Evolutionary conservation across 2,888 invertebrate species (phyloP).

Genomic region (Ectemnius cavifrons): DNA sequence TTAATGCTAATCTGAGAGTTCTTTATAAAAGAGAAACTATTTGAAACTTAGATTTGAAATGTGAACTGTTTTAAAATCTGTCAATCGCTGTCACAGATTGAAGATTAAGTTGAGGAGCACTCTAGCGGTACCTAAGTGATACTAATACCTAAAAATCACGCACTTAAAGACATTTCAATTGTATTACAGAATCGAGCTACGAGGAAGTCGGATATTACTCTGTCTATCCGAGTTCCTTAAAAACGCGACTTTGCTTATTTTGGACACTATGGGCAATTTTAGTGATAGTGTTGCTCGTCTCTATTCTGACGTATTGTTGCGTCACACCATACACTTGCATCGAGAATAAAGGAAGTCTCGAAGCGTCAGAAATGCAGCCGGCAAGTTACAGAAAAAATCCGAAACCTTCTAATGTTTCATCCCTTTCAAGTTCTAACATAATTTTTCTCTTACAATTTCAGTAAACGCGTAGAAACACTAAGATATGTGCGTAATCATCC

Average conservation of each 20-base stretch:
- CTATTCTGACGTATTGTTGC: conserved; percentile 59
- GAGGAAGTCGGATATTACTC: conserved; percentile 44
- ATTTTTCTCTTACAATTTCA: conserved; percentile 11
- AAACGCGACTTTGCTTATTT: conserved; percentile 65
- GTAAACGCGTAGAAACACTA: background rate
- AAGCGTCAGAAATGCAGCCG: conserved; percentile 15
- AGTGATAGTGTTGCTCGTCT: conserved; percentile 58
- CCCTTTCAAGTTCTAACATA: background rate
- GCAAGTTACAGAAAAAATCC: conserved; percentile 11
- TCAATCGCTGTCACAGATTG: no score
- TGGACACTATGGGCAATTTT: conserved; percentile 68
- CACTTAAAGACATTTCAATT: no score
- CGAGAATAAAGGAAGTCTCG: conserved; percentile 10
- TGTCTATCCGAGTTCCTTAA: conserved; percentile 65
- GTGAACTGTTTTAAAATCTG: no score
- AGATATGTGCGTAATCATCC: background rate
- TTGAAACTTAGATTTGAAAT: no score
- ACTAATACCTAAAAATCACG: no score
- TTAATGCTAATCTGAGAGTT: no score
- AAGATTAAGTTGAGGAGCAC: no score
- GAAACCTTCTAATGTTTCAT: no score
- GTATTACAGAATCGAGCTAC: conserved; percentile 18
- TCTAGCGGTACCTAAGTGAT: no score
- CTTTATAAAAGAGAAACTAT: no score
- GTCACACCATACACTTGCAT: conserved; percentile 46